These are phyloP conservation scores for Onychomys arenicola DNA, from an alignment of 2,797 vertebrate species.

Conservation along the genomic window DNA sequence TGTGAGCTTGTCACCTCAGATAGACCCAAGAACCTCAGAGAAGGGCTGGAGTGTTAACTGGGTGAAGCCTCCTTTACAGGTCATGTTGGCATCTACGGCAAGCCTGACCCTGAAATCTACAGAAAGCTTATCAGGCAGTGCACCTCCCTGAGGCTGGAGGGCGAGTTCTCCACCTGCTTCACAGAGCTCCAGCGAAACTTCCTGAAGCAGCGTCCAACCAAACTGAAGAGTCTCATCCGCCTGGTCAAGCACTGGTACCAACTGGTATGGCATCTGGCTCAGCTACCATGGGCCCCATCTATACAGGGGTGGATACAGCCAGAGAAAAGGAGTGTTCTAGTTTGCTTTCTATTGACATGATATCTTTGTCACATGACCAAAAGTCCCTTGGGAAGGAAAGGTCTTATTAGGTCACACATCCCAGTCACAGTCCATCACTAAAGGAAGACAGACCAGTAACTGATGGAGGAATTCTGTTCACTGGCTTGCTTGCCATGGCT, in stretches of 20 bases:
- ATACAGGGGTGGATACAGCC: background rate
- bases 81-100: fast-evolving
- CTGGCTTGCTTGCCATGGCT: too few relatives aligned
- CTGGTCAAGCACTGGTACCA: conserved; percentile 88
- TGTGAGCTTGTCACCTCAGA: fast-evolving
- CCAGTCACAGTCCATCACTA: background rate
- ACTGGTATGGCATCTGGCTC: conserved; percentile 61
- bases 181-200: conserved; percentile 86
- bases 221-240: conserved; percentile 85
- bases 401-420: background rate
- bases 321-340: background rate
- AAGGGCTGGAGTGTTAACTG: background rate
- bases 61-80: conserved; percentile 63
- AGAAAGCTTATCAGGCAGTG: background rate
- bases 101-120: fast-evolving
- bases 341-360: background rate
- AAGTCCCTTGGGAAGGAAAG: background rate
- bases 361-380: background rate
- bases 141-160: fast-evolving
- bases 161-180: conserved; percentile 87
- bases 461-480: too few relatives aligned
- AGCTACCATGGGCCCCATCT: fast-evolving
- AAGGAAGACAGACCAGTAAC: background rate
- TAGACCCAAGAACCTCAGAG: background rate
- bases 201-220: conserved; percentile 69